Evolutionary conservation across 2,888 invertebrate species (phyloP), one percentile per base, ranked within the genome.

Genomic region (Furcula furcula): DNA sequence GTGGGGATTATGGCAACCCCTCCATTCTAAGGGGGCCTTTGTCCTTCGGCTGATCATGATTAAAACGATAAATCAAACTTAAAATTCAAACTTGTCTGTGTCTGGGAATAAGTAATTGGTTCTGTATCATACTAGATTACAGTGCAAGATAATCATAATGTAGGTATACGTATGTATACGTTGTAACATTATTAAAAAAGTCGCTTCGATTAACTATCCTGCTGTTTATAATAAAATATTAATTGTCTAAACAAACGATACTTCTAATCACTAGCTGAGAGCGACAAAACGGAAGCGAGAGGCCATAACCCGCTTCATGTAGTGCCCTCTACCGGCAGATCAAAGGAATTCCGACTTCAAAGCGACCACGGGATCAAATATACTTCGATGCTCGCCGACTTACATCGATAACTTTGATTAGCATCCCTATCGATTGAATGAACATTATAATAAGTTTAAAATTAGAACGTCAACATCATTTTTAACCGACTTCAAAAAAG

Each of bases 211-310:
- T 26, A 26, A 25, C 13, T 10, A 26, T 14, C 9, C n/a, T 15
- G 33, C 34, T 46, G 34, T 53, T 53, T 49, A 56, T 56, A 38
- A 42, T 40, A 41, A n/a, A n/a, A n/a, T n/a, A n/a, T n/a, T n/a
- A 36, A 47, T 40, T 31, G 31, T 40, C 13, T 9, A 36, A 43
- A 55, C 29, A 36, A 48, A 39, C 11, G 26, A 32, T 37, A 25
- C 32, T 34, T 32, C 36, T 39, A 22, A 20, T 33, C 11, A 31
- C 4, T 3, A 13, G 3, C 2, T 12, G 2, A 26, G 25, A 33
- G 16, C 14, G n/a, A n/a, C 28, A 9, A 7, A 43, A 46, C 54
- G 55, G 57, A 56, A 56, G 41, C 40, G 12, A 30, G 25, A 7
- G 10, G 33, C 53, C 44, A 53, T 45, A 39, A 54, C 32, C 25